Base-by-base conservation (phyloP, 2,797 vertebrate genomes). In the Neostethus bicornis region DNA sequence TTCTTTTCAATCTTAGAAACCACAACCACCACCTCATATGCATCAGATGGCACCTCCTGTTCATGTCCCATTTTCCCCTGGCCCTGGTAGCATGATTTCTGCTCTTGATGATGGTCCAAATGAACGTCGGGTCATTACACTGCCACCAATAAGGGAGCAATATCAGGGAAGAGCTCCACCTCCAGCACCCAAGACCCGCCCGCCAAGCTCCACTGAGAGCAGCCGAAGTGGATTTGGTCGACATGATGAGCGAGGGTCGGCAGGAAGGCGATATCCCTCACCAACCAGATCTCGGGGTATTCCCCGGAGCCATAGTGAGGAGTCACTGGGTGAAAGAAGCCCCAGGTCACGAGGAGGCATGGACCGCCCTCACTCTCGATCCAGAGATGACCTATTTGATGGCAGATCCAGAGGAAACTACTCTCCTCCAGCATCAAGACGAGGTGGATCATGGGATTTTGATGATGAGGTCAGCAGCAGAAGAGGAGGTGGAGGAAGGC, bases 11-110 rank as follows among this genome's bases (percentile, higher is more conserved):
- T 37, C 66, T 2, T 83, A 86, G 46, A 85, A 64, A 32, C 26
- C 28, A 16, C 1, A 14, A 37, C 72, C 53, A 1, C 77, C 51
- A 3, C 5, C 25, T 4, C 43, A 69, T 62, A 55, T 79, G 48
- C 84, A 85, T 26, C 84, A 84, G 7, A 64, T 90, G 13, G 76
- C 72, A 0, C 89, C 85, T 31, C 87, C 87, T 2, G 56, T 55
- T 6, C 87, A 91, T 0, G 29, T 92, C 52, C 89, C 88, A 1
- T 93, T 88, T 50, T 87, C 89, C 0, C 72, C 85, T 0, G 92
- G 92, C 1, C 94, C 94, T 19, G 88, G 93, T 67, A 98, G 96
- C 80, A 86, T 98, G 90, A 90, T 99, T 25, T 98, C 97, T 12
- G 97, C 91, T 4, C 85, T 99, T 10, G 89, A 93, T 2, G 94